Base-by-base conservation (phyloP, 37 sponge, comb jelly and placozoan genomes). In the Petrosia ficiformis region DNA sequence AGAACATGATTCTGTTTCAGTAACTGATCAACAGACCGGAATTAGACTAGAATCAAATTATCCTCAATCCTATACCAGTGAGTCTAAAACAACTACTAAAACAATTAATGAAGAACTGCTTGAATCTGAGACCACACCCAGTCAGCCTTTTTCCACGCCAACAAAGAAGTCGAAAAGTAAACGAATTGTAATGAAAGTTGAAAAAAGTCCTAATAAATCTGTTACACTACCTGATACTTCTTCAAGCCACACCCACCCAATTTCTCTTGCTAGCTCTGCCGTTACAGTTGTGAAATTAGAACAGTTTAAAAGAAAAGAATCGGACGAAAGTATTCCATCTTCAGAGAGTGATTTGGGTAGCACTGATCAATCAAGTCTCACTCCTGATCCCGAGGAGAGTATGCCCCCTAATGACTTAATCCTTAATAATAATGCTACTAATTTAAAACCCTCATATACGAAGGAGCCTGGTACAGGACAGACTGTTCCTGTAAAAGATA, bases 391-490 rank as follows among this genome's bases (percentile, higher is more conserved):
- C 21, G 16, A 16, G 57, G 21, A 33, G 32, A 37, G n/a, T n/a
- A n/a, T n/a, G n/a, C n/a, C n/a, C n/a, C n/a, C n/a, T n/a, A n/a
- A n/a, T n/a, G n/a, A n/a, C n/a, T n/a, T n/a, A n/a, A n/a, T n/a
- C n/a, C n/a, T n/a, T n/a, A n/a, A n/a, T n/a, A n/a, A n/a, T n/a
- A n/a, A n/a, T n/a, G n/a, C n/a, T 48, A 56, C 68, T 1, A 78
- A 59, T 42, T 6, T 71, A 25, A 42, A 5, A 10, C 67, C 54
- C 41, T 79, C 86, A 0, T 37, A 80, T n/a, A 54, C 80, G 14
- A 86, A 86, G 57, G 87, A 86, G 34, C 81, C 80, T 1, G 61
- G 61, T 25, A 86, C 87, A 5, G 87, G 87, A 26, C 87, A 87
- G 71, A 71, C 87, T 2, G 39, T 87, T 41, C 77, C 64, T 1